These are phyloP conservation scores for Dasypolia templi DNA, from an alignment of 2,888 invertebrate genomes.

Conservation along the genomic window DNA sequence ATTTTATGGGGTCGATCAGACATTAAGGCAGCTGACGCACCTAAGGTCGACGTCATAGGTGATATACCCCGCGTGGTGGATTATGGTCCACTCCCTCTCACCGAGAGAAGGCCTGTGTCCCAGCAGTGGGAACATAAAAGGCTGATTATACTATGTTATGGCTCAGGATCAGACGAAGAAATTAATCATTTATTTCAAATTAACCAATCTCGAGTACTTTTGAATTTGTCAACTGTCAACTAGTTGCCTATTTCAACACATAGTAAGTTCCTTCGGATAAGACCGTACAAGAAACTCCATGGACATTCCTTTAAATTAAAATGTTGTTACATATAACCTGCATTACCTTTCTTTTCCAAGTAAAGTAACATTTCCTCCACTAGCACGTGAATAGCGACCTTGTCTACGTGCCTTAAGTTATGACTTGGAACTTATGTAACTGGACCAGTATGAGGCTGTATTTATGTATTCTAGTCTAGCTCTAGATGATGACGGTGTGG, in stretches of 20 bases:
- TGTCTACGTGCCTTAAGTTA: conserved; percentile 44
- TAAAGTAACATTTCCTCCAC: conserved; percentile 42
- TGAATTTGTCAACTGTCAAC: not conserved
- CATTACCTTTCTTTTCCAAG: conserved; percentile 27
- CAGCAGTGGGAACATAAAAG: too few species aligned
- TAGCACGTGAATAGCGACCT: conserved; percentile 66
- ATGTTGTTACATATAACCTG: not conserved
- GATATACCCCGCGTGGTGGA: too few species aligned
- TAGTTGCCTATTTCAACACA: not conserved
- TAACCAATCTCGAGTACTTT: not conserved
- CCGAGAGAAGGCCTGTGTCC: too few species aligned
- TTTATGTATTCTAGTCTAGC: conserved; percentile 49
- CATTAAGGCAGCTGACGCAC: not conserved
- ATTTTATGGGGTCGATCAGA: not conserved
- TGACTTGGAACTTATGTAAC: conserved; percentile 65
- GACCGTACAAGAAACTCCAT: not conserved
- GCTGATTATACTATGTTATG: too few species aligned
- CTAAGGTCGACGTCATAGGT: not conserved
- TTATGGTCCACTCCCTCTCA: too few species aligned
- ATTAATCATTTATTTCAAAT: not conserved
- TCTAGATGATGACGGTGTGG: conserved; percentile 34
- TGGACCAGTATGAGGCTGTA: conserved; percentile 59
- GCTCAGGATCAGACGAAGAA: not conserved
- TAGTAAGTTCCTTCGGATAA: not conserved
- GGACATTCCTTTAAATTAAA: not conserved